Evolutionary conservation across 2,113 vertebrate genomes (phyloP).

Genomic region (Oceanodroma tethys): DNA sequence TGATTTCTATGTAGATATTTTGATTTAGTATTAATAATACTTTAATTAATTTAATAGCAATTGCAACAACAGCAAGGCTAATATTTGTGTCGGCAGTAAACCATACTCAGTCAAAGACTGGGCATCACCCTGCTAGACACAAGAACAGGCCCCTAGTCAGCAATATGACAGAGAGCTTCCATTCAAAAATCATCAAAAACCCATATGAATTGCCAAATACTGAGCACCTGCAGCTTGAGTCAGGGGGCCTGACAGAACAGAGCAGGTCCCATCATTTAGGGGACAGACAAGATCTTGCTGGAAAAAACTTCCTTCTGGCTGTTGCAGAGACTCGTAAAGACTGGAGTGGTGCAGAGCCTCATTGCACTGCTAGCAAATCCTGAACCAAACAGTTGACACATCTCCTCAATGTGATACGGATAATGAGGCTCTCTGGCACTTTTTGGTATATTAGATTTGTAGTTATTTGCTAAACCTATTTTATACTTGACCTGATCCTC

Average conservation of each 20-base stretch:
- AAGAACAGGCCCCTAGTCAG: background rate
- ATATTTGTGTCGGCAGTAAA: background rate
- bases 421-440: background rate
- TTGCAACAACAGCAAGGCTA: background rate
- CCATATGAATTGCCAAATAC: background rate
- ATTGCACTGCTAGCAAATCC: background rate
- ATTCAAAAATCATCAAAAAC: background rate
- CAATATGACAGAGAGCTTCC: background rate
- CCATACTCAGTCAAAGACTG: background rate
- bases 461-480: background rate
- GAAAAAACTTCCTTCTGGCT: background rate
- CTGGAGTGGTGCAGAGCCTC: background rate
- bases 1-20: background rate
- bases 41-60: background rate
- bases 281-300: background rate
- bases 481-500: background rate
- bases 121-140: background rate
- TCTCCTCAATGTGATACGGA: background rate
- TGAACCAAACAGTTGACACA: background rate
- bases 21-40: background rate
- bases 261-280: background rate
- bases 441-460: background rate
- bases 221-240: background rate
- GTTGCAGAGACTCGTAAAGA: background rate
- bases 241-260: background rate